Evolutionary conservation across 1,140 invertebrate genomes (phyloP).

Genomic region (Drosophila subobscura): DNA sequence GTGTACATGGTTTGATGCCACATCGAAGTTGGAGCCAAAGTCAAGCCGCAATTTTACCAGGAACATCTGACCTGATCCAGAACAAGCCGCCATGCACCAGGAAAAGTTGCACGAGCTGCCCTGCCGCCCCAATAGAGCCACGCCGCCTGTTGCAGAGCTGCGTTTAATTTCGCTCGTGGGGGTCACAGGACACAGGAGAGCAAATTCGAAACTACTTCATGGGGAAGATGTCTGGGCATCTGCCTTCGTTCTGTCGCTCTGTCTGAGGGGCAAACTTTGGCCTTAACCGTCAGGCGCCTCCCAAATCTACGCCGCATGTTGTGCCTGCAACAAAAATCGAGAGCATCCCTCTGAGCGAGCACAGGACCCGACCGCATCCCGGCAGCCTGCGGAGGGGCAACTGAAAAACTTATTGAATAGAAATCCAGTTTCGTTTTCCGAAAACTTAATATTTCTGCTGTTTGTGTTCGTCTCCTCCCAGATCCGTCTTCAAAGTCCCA

Average conservation of each 20-base stretch:
- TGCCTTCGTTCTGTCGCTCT: not conserved
- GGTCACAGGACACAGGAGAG: constrained; percentile 29
- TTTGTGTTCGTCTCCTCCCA: not conserved
- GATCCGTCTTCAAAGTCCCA: too few relatives aligned
- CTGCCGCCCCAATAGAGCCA: constrained; percentile 3
- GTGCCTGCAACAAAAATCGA: constrained; percentile 27
- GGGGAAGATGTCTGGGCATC: too few relatives aligned
- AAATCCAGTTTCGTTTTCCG: constrained; percentile 47
- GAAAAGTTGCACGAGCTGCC: constrained; percentile 57
- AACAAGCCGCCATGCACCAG: constrained; percentile 47
- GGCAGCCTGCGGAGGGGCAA: not conserved
- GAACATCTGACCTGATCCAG: constrained; percentile 46
- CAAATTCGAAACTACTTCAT: constrained; percentile 52
- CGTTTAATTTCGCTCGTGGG: constrained; percentile 60
- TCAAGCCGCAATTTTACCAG: constrained; percentile 20
- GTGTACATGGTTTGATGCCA: too few relatives aligned
- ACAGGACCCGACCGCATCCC: too few relatives aligned
- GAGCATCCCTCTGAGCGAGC: too few relatives aligned
- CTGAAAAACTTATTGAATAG: constrained; percentile 62
- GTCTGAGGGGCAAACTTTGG: constrained; percentile 16
- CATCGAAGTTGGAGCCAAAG: not conserved
- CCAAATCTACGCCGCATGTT: constrained; percentile 24
- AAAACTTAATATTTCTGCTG: constrained; percentile 52
- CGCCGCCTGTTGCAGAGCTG: constrained; percentile 36
- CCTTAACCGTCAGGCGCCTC: not conserved